These are phyloP conservation scores for Hyalella azteca DNA, from an alignment of 2,888 invertebrate species.

Conservation along the genomic window DNA sequence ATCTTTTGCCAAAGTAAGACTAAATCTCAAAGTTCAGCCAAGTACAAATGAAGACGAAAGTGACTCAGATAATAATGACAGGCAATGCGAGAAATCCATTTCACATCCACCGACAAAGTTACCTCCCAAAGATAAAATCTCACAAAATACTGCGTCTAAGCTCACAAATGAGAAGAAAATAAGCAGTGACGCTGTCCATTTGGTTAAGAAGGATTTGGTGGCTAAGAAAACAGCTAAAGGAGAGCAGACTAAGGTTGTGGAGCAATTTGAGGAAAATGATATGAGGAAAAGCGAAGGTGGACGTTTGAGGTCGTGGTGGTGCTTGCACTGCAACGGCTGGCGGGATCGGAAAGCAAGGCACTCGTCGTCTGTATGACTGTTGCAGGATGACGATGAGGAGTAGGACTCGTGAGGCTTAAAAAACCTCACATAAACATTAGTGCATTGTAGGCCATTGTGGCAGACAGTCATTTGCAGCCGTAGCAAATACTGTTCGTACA, in stretches of 20 bases:
- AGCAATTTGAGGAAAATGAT: slow-evolving; percentile 9
- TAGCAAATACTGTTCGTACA: no score
- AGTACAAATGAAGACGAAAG: neutral
- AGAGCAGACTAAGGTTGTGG: slow-evolving; percentile 23
- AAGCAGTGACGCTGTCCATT: slow-evolving; percentile 1
- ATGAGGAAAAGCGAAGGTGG: slow-evolving; percentile 38
- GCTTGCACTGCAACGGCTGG: slow-evolving; percentile 40
- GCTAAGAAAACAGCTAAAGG: neutral
- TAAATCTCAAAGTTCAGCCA: neutral
- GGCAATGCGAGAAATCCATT: neutral
- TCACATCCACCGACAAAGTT: neutral
- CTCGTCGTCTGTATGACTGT: slow-evolving; percentile 40
- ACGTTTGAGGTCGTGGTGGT: slow-evolving; percentile 39
- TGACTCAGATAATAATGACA: slow-evolving; percentile 21
- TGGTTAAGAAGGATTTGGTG: neutral
- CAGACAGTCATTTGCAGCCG: no score
- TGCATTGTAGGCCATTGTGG: no score
- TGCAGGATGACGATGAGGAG: neutral
- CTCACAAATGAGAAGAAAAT: neutral
- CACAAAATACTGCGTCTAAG: neutral
- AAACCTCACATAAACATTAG: no score
- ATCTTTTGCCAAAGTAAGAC: neutral
- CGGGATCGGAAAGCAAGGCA: slow-evolving; percentile 39
- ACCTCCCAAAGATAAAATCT: neutral
- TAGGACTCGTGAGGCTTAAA: no score